Evolutionary conservation across 2,888 invertebrate genomes (phyloP).

Genomic region (Charanyca ferruginea): DNA sequence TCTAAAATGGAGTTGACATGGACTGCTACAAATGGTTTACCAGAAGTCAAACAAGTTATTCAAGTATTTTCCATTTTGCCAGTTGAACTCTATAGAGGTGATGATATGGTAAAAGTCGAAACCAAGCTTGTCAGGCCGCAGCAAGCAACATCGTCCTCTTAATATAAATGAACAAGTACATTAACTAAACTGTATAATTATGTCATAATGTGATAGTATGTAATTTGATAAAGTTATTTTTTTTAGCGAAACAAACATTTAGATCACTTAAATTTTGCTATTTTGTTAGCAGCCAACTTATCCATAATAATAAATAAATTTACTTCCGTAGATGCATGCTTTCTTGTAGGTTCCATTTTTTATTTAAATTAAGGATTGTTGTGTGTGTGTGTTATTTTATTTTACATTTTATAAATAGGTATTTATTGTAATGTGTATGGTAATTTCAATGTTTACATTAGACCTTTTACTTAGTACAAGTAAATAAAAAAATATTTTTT

Average conservation of each 20-base stretch:
- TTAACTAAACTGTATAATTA: conserved; percentile 19
- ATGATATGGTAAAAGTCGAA: conserved; percentile 85
- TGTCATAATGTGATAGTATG: conserved; percentile 35
- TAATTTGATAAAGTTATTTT: conserved; percentile 35
- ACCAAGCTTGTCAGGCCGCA: conserved; percentile 81
- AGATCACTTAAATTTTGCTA: conserved; percentile 23
- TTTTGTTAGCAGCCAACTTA: conserved; percentile 23
- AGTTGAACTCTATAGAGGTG: conserved; percentile 83
- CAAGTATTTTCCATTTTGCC: conserved; percentile 84
- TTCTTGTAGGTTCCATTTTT: conserved; percentile 15
- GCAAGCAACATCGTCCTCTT: conserved; percentile 17
- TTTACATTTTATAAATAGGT: conserved; percentile 47
- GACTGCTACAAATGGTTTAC: conserved; percentile 72
- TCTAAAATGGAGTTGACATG: conserved; percentile 86
- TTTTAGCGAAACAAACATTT: conserved; percentile 24
- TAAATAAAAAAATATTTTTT: conserved; percentile 52
- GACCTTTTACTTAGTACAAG: conserved; percentile 53
- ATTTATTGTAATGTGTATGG: conserved; percentile 48
- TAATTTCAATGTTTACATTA: conserved; percentile 38
- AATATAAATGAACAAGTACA: conserved; percentile 7
- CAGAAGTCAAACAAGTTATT: conserved; percentile 79
- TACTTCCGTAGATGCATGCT: conserved; percentile 10
- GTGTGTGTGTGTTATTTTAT: conserved; percentile 42
- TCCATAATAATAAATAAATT: conserved; percentile 23
- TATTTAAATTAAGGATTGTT: conserved; percentile 36